These are phyloP conservation scores for Pristionchus fissidentatus DNA, from an alignment of 2,888 invertebrate genomes.

Conservation along the genomic window DNA sequence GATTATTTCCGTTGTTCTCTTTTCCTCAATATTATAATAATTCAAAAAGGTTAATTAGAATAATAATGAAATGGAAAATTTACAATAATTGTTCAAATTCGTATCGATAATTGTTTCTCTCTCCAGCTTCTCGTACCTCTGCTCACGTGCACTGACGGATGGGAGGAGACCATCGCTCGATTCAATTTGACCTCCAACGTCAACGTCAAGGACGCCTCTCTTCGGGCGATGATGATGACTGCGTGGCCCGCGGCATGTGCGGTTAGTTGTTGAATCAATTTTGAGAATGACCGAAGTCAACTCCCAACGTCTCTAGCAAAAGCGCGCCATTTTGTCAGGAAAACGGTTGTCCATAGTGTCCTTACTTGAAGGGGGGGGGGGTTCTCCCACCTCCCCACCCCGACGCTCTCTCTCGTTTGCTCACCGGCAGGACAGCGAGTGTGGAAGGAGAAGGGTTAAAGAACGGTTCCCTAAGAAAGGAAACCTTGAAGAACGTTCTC, in stretches of 20 bases:
- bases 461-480: no score
- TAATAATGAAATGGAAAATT: no score
- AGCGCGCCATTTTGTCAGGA: no score
- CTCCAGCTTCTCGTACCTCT: conserved; percentile 39
- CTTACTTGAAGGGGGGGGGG: no score
- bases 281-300: neutral
- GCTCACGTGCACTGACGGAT: conserved; percentile 6
- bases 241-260: neutral
- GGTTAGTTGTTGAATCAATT: no score
- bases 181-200: conserved; percentile 3
- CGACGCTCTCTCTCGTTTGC: neutral
- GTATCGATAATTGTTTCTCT: neutral
- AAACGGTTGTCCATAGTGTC: no score
- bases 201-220: neutral
- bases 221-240: neutral
- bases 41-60: no score
- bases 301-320: neutral
- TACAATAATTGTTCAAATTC: neutral
- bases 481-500: no score
- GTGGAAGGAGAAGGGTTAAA: no score
- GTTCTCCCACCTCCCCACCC: neutral
- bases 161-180: neutral
- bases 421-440: no score
- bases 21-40: no score
- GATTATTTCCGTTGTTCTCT: no score